A percentile compares a stretch with the other conserved stretches of the same genome.
Evolutionary conservation across 2,888 invertebrate genomes (phyloP).

Genomic region (Hypolimnas misippus): DNA sequence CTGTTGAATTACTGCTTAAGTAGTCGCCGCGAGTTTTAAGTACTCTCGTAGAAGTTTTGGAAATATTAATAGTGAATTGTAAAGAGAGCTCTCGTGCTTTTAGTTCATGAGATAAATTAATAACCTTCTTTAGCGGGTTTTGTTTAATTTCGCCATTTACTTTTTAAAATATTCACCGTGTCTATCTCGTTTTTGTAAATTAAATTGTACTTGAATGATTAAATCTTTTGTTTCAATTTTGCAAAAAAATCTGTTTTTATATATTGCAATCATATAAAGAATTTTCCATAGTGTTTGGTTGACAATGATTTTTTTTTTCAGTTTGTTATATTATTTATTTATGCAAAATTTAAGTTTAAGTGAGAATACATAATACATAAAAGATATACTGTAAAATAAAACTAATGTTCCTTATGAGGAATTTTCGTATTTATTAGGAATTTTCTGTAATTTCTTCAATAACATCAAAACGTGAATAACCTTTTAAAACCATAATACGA

Average conservation of each 20-base stretch:
- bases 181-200: not conserved
- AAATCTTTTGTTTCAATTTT: not conserved
- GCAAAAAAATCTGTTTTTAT: no score
- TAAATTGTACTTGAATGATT: no score
- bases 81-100: slow-evolving; percentile 40
- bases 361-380: no score
- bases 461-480: not conserved
- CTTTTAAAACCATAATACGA: slow-evolving; percentile 49
- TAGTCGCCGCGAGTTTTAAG: slow-evolving; percentile 39
- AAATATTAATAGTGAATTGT: slow-evolving; percentile 42
- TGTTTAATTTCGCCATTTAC: slow-evolving; percentile 20
- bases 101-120: slow-evolving; percentile 32
- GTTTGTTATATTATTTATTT: no score
- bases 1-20: slow-evolving; percentile 43
- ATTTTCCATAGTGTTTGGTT: no score
- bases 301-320: no score
- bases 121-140: slow-evolving; percentile 28
- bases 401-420: no score
- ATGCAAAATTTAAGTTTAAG: no score
- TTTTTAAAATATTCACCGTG: slow-evolving; percentile 11
- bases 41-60: slow-evolving; percentile 41
- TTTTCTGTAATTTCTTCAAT: not conserved
- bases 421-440: no score
- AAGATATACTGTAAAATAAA: no score
- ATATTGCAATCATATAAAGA: no score